Evolutionary conservation across 35 echinoderm and acorn worm species (phyloP), one percentile per base, ranked within the genome.

Genomic region (Nesometra sesokonis): DNA sequence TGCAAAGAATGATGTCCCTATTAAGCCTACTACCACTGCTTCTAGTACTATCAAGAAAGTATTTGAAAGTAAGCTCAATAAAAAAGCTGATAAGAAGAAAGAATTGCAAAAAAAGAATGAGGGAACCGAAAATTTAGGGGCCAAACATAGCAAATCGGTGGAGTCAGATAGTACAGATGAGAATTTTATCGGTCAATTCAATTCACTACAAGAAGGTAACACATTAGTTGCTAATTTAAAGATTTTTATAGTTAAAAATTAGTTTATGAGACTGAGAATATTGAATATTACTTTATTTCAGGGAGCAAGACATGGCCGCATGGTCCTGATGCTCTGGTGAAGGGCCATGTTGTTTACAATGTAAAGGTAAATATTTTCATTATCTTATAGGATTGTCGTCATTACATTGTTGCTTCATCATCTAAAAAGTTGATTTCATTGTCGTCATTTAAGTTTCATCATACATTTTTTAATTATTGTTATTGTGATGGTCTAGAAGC

Each of bases 301-400:
- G 91, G 87, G 34, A 80, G 77, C 47, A 93, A 93, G 79, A 82
- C 87, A 3, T 93, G 91, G 91, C 35, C 89, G 4, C 91, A 93
- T 81, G 83, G 83, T 31, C 77, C 91, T 13, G 80, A 40, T 46
- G 77, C 83, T 52, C 78, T 93, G 27, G 35, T 77, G 32, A 77
- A 88, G 23, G 91, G 91, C 8, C 91, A 93, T 86, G 91, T 93
- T 29, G 87, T 93, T 27, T 93, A 93, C 79, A 85, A 89, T 36
- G 91, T 93, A n/a, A 93, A 93, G 87, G 91, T 93, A 89, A 67
- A 33, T 52, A 43, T 15, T 43, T 4, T 43, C n/a, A n/a, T n/a
- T n/a, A n/a, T n/a, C n/a, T n/a, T n/a, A n/a, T n/a, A n/a, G n/a
- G n/a, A n/a, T n/a, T n/a, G n/a, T n/a, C n/a, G n/a, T n/a, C n/a